A percentile compares a stretch with the other conserved stretches of the same genome.
Conservation (phyloP, 1,140 invertebrate genomes). For the Drosophila takahashii region DNA sequence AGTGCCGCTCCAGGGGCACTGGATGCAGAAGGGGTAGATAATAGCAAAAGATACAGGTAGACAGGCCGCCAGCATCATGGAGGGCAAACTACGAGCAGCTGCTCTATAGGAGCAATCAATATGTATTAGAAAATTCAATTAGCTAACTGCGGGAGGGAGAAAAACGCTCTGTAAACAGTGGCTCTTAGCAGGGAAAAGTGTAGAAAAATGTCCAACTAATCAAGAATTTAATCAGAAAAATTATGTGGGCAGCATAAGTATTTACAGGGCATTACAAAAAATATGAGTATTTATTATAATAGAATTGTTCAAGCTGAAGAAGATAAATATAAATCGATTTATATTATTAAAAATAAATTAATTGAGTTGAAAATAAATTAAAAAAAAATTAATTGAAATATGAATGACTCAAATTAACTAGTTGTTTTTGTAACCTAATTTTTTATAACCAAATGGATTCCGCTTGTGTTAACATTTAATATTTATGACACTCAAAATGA, state of each 20-base stretch:
- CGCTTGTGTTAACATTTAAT: too few relatives aligned
- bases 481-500: background rate
- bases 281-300: too few relatives aligned
- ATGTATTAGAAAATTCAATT: constrained; percentile 54
- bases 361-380: too few relatives aligned
- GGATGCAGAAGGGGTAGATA: constrained; percentile 11
- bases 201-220: constrained; percentile 10
- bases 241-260: background rate
- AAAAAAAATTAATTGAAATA: too few relatives aligned
- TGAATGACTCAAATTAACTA: too few relatives aligned
- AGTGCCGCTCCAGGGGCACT: constrained; percentile 3
- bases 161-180: constrained; percentile 14
- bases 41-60: background rate
- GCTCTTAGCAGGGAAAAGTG: constrained; percentile 1
- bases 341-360: too few relatives aligned
- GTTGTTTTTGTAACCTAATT: too few relatives aligned
- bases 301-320: too few relatives aligned
- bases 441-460: too few relatives aligned
- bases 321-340: too few relatives aligned
- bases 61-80: background rate
- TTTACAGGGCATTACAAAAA: background rate
- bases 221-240: background rate
- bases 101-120: constrained; percentile 35
- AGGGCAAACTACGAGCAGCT: constrained; percentile 31
- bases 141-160: constrained; percentile 32